A percentile compares a stretch with the other conserved stretches of the same genome.
phyloP scores from a whole-genome alignment of 64 coral and sea anemone species.

The Catalaphyllia jardinei region DNA sequence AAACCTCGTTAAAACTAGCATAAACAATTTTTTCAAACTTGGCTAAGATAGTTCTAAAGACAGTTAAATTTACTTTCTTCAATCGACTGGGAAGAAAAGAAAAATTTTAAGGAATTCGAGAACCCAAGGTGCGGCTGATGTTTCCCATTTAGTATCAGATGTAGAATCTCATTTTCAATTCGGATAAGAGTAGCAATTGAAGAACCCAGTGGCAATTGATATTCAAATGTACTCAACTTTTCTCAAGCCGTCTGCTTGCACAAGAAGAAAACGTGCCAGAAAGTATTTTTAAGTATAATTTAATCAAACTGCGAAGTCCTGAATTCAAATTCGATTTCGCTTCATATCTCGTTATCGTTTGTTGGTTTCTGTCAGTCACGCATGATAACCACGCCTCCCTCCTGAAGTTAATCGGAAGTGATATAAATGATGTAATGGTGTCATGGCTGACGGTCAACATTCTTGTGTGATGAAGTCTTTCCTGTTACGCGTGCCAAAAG shows the following conservation, averaged over 20 bases:
- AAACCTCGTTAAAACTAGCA: not conserved
- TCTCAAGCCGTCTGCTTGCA: too few relatives aligned
- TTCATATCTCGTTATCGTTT: not conserved
- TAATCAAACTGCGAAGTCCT: not conserved
- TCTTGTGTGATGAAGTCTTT: conserved; percentile 33
- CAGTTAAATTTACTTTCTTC: too few relatives aligned
- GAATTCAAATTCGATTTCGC: not conserved
- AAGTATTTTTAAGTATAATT: not conserved
- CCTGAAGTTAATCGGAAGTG: not conserved
- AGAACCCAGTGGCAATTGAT: too few relatives aligned
- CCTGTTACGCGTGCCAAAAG: not conserved
- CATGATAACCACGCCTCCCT: not conserved
- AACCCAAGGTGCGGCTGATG: too few relatives aligned
- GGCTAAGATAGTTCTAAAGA: not conserved
- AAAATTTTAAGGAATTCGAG: too few relatives aligned
- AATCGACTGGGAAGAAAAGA: too few relatives aligned
- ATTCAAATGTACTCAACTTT: too few relatives aligned
- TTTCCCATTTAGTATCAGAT: too few relatives aligned
- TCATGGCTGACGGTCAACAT: conserved; percentile 13
- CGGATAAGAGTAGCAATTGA: too few relatives aligned
- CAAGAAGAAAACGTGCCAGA: too few relatives aligned
- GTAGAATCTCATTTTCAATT: too few relatives aligned
- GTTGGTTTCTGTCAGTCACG: not conserved
- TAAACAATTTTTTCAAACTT: not conserved
- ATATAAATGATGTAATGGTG: conserved; percentile 24